Evolutionary conservation across 2,113 vertebrate species (phyloP).

Genomic region (Rousettus leschenaultii): DNA sequence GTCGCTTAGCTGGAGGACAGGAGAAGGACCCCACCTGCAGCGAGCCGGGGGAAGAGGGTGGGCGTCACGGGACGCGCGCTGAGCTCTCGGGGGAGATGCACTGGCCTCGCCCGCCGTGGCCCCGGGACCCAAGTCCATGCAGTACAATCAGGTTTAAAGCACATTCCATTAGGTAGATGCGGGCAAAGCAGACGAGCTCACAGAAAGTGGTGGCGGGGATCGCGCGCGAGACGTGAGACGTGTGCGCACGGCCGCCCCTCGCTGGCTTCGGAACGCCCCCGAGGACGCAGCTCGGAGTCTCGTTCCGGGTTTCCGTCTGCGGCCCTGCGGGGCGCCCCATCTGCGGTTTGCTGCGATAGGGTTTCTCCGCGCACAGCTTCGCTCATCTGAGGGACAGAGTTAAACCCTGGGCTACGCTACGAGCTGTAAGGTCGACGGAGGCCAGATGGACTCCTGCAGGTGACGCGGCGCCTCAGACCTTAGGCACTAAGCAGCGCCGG

Average conservation of each 20-base stretch:
- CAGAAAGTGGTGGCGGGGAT: background rate
- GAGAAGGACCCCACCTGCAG: too few relatives aligned
- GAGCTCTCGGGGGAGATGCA: background rate
- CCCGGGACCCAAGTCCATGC: background rate
- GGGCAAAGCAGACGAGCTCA: background rate
- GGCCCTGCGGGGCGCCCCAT: too few relatives aligned
- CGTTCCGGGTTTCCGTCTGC: too few relatives aligned
- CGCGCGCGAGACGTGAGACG: accelerated
- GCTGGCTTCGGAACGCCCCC: too few relatives aligned
- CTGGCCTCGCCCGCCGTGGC: background rate
- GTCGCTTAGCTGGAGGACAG: background rate
- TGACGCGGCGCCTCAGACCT: background rate
- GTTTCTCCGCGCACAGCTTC: background rate
- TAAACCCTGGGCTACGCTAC: background rate
- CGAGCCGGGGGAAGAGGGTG: accelerated
- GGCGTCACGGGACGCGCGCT: accelerated
- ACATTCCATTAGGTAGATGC: background rate
- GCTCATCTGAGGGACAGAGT: accelerated
- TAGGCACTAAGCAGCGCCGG: background rate
- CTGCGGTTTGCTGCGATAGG: too few relatives aligned
- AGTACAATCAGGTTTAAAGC: background rate
- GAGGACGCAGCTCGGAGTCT: too few relatives aligned
- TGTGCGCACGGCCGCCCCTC: background rate
- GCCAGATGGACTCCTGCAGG: background rate
- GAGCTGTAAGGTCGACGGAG: too few relatives aligned